Evolutionary conservation across 2,888 invertebrate genomes (phyloP).

Genomic region (Halictus quadricinctus): DNA sequence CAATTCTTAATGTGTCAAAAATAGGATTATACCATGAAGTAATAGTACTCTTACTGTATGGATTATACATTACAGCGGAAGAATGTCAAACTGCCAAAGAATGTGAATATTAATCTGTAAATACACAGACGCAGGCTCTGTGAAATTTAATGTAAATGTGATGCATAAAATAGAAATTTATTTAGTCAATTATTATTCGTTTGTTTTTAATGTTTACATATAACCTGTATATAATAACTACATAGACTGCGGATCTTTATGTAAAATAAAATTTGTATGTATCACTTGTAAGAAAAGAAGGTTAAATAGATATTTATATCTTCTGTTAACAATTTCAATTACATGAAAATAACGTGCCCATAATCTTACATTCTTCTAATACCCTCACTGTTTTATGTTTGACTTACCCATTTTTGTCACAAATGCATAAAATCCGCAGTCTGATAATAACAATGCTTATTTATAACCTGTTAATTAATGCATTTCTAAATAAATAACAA

Average conservation of each 20-base stretch:
- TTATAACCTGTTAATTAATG: constrained; percentile 29
- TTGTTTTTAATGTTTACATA: background rate
- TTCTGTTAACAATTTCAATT: too few species aligned
- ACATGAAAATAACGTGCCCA: too few species aligned
- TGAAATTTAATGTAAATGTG: background rate
- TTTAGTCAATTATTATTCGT: background rate
- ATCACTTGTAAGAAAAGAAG: too few species aligned
- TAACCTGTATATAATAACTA: background rate
- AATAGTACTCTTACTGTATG: too few species aligned
- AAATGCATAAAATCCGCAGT: too few species aligned
- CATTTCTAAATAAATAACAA: background rate
- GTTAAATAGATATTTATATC: too few species aligned
- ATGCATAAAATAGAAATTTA: background rate
- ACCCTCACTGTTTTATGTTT: too few species aligned
- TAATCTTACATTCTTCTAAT: too few species aligned
- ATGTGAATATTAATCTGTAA: background rate
- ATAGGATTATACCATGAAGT: background rate
- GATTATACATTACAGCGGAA: background rate
- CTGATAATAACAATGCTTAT: background rate
- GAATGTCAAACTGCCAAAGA: background rate
- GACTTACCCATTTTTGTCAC: too few species aligned
- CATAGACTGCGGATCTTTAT: too few species aligned
- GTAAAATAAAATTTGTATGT: too few species aligned
- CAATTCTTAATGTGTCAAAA: background rate
- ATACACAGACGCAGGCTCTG: background rate